Evolutionary conservation across 2,888 invertebrate species (phyloP).

Genomic region (Machimus rusticus): DNA sequence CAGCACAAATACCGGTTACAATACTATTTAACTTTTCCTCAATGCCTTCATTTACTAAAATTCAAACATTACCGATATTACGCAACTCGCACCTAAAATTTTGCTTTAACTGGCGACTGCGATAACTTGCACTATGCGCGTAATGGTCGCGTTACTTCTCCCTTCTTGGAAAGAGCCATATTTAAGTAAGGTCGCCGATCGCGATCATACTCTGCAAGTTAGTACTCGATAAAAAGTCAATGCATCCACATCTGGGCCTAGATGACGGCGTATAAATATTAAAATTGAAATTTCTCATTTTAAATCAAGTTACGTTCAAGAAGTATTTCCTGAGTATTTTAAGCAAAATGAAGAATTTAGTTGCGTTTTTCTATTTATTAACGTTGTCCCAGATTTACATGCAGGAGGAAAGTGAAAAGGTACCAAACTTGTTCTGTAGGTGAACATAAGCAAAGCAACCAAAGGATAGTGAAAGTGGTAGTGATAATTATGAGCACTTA

Average conservation of each 20-base stretch:
- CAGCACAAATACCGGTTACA: not conserved
- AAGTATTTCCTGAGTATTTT: not conserved
- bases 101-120: not conserved
- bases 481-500: not conserved
- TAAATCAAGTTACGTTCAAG: not conserved
- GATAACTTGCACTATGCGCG: not conserved
- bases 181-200: not conserved
- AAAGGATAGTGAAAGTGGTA: not conserved
- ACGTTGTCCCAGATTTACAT: not conserved
- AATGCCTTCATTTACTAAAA: not conserved
- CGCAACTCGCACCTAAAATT: not conserved
- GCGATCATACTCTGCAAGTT: not conserved
- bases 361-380: not conserved
- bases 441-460: not conserved
- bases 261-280: not conserved
- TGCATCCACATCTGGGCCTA: not conserved
- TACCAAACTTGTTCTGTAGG: not conserved
- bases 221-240: not conserved
- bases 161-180: not conserved
- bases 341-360: not conserved
- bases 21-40: not conserved
- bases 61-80: not conserved
- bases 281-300: not conserved
- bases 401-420: not conserved
- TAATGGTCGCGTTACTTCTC: not conserved